Evolutionary conservation across 2,888 invertebrate species (phyloP).

Genomic region (Nomada goodeniana): DNA sequence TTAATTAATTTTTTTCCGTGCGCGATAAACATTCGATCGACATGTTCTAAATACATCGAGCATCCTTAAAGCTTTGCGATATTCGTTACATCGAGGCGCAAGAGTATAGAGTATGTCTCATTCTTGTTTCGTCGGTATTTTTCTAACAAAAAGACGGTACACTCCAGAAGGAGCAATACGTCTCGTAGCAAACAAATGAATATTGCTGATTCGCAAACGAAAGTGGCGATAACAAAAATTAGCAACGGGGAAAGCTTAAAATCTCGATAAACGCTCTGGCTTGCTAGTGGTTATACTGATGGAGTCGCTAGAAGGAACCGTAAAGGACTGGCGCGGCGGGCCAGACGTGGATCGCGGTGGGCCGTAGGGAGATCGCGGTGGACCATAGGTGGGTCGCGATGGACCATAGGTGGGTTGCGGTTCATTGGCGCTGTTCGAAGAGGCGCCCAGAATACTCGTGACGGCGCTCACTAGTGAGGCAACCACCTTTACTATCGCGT

Average conservation of each 20-base stretch:
- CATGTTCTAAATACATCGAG: not conserved
- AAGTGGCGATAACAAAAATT: no score
- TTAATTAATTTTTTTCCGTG: not conserved
- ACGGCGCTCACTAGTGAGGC: slow-evolving; percentile 75
- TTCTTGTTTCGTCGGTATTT: not conserved
- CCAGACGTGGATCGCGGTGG: not conserved
- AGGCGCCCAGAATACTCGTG: slow-evolving; percentile 77
- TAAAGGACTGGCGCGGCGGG: not conserved
- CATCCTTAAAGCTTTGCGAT: not conserved
- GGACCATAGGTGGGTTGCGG: slow-evolving; percentile 70
- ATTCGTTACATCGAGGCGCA: not conserved
- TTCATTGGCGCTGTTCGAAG: slow-evolving; percentile 60
- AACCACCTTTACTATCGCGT: slow-evolving; percentile 75
- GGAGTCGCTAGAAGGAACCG: slow-evolving; percentile 15
- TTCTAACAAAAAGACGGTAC: not conserved
- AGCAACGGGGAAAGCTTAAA: not conserved
- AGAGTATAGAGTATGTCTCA: not conserved
- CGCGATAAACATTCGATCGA: not conserved
- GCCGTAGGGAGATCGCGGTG: slow-evolving; percentile 26
- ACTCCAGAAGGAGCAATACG: not conserved
- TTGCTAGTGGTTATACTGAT: slow-evolving; percentile 15
- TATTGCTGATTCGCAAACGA: no score
- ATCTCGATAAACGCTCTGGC: slow-evolving; percentile 22
- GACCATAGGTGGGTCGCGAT: slow-evolving; percentile 48
- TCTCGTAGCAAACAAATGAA: not conserved